phyloP scores from a whole-genome alignment of 30 jellyfish, hydroid and myxozoan genomes.

The Hydractinia symbiolongicarpus region DNA sequence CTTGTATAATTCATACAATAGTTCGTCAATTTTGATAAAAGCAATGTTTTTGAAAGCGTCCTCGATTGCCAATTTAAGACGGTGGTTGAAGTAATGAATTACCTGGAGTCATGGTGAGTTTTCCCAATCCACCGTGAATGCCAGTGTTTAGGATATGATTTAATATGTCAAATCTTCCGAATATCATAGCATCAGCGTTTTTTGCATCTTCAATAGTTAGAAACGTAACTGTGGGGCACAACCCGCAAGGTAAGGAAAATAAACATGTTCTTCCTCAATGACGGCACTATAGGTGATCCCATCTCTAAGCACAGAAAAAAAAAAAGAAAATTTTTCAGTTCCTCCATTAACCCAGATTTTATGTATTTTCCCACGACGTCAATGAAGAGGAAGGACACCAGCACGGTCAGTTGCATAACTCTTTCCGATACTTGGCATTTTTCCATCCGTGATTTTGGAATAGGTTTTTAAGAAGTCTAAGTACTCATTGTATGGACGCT shows the following conservation, averaged over 20 bases:
- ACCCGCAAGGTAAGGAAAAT: conserved; percentile 5
- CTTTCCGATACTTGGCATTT: not conserved
- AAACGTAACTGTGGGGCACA: conserved; percentile 21
- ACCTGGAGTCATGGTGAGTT: conserved; percentile 35
- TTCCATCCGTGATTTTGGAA: not conserved
- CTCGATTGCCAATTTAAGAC: conserved; percentile 31
- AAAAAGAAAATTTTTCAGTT: not conserved
- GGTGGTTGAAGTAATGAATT: conserved; percentile 38
- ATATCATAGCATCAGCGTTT: conserved; percentile 37
- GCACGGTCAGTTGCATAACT: conserved; percentile 5
- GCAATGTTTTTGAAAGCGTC: conserved; percentile 16
- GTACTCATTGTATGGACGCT: not conserved
- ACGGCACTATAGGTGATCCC: conserved; percentile 32
- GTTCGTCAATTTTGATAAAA: conserved; percentile 3
- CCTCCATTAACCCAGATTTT: conserved; percentile 7
- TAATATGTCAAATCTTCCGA: conserved; percentile 17
- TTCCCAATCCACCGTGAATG: conserved; percentile 23
- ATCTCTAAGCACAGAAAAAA: conserved; percentile 19
- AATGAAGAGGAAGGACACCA: conserved; percentile 3
- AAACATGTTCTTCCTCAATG: conserved; percentile 15
- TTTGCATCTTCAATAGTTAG: conserved; percentile 14
- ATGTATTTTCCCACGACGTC: not conserved
- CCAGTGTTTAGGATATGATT: conserved; percentile 11
- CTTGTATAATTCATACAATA: not conserved
- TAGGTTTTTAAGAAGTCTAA: not conserved